A percentile compares a stretch with the other conserved stretches of the same genome.
Conservation (phyloP, 2,888 invertebrate species). For the Lycaena phlaeas region DNA sequence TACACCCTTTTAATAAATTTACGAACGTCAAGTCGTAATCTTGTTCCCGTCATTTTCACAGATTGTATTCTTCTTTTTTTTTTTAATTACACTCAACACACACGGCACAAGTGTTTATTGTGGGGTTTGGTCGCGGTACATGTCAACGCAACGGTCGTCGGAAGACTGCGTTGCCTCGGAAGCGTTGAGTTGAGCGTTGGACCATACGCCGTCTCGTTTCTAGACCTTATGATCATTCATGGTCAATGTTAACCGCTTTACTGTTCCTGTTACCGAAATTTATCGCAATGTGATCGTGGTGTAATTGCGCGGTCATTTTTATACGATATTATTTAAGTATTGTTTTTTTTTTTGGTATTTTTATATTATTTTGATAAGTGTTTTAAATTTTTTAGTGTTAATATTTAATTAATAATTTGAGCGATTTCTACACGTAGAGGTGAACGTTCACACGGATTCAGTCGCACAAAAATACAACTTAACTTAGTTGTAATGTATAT, state of each 20-base stretch:
- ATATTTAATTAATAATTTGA: no score
- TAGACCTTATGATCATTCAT: slow-evolving; percentile 33
- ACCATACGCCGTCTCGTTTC: slow-evolving; percentile 31
- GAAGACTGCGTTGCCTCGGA: slow-evolving; percentile 37
- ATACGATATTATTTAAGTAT: neutral
- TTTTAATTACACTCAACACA: slow-evolving; percentile 17
- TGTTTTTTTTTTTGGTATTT: slow-evolving; percentile 5
- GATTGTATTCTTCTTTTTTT: slow-evolving; percentile 15
- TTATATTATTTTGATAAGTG: no score
- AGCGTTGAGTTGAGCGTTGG: no score
- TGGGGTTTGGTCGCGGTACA: slow-evolving; percentile 39
- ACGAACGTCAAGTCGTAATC: slow-evolving; percentile 55
- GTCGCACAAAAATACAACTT: no score
- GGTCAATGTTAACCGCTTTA: slow-evolving; percentile 48
- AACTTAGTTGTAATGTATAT: no score
- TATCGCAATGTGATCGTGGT: no score
- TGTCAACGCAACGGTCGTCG: slow-evolving; percentile 45
- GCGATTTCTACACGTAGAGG: no score
- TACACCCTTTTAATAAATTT: slow-evolving; percentile 47
- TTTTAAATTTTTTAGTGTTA: no score
- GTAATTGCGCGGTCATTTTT: no score
- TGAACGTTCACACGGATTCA: no score
- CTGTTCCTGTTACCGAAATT: slow-evolving; percentile 30
- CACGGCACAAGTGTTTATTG: slow-evolving; percentile 29
- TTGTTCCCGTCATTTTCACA: slow-evolving; percentile 24